A percentile compares a stretch with the other conserved stretches of the same genome.
These are phyloP conservation scores for Microtus pennsylvanicus DNA, from an alignment of 2,113 vertebrate species.

Conservation along the genomic window DNA sequence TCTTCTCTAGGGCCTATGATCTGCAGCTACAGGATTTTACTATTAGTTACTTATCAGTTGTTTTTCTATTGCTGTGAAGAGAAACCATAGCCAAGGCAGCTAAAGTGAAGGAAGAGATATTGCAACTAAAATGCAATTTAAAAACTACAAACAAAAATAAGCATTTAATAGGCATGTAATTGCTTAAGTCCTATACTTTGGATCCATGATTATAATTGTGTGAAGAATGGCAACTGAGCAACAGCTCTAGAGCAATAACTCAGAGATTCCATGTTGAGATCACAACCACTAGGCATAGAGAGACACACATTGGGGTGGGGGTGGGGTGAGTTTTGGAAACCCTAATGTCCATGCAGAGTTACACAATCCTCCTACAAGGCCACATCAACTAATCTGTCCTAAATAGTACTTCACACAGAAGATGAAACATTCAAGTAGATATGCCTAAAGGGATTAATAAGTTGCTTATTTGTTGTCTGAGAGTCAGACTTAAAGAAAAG, in stretches of 20 bases:
- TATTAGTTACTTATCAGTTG: not conserved
- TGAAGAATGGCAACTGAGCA: no score
- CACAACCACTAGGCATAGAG: not conserved
- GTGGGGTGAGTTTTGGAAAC: not conserved
- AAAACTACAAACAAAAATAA: no score
- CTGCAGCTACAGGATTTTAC: not conserved
- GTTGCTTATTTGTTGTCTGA: not conserved
- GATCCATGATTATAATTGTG: no score
- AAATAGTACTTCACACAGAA: not conserved
- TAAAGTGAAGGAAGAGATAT: not conserved
- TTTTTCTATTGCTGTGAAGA: not conserved
- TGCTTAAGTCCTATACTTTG: not conserved
- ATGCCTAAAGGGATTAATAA: fast-evolving
- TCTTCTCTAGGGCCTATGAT: not conserved
- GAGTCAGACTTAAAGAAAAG: not conserved
- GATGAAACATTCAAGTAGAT: not conserved
- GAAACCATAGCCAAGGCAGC: not conserved
- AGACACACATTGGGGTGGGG: not conserved
- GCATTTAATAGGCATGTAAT: not conserved
- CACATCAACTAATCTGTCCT: no score
- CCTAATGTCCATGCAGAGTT: not conserved
- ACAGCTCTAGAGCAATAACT: not conserved
- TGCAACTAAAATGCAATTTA: not conserved
- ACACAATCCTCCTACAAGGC: not conserved
- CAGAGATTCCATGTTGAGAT: not conserved